Conservation (phyloP, 1,140 invertebrate species). For the Dryas iulia region DNA sequence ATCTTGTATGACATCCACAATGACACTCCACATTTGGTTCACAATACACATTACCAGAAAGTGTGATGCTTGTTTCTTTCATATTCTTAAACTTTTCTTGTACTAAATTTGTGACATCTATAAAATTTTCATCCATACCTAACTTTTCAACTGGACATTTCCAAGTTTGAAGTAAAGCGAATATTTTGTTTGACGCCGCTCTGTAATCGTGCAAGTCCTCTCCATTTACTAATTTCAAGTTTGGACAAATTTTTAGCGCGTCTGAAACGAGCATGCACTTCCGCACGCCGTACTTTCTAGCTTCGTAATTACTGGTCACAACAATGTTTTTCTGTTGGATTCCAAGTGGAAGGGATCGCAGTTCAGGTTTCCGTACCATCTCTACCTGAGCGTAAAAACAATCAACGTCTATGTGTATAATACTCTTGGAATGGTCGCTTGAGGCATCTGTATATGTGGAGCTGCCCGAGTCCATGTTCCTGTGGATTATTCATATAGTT, state of each 20-base stretch:
- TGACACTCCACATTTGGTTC: constrained; percentile 81
- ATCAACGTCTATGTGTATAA: constrained; percentile 89
- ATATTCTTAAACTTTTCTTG: constrained; percentile 74
- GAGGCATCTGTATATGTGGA: constrained; percentile 57
- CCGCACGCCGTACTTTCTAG: constrained; percentile 85
- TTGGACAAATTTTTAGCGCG: constrained; percentile 84
- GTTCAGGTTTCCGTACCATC: constrained; percentile 85
- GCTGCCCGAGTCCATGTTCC: constrained; percentile 74
- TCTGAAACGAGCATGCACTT: constrained; percentile 88
- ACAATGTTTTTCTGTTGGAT: constrained; percentile 90
- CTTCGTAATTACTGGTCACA: constrained; percentile 90
- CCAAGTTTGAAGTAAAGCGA: constrained; percentile 84
- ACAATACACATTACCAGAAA: constrained; percentile 81
- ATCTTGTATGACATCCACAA: constrained; percentile 85
- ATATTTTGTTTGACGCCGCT: constrained; percentile 85
- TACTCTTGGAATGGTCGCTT: constrained; percentile 81
- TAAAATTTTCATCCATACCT: constrained; percentile 90
- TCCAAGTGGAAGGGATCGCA: constrained; percentile 84
- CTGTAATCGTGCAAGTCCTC: constrained; percentile 89
- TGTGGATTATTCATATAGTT: constrained; percentile 65
- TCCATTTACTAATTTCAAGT: constrained; percentile 85
- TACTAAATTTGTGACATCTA: constrained; percentile 87
- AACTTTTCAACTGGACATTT: constrained; percentile 87
- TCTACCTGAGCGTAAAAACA: constrained; percentile 93
- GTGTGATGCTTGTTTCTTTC: constrained; percentile 49